phyloP scores from a whole-genome alignment of 2,113 vertebrate genomes.

The Chaetura pelagica region DNA sequence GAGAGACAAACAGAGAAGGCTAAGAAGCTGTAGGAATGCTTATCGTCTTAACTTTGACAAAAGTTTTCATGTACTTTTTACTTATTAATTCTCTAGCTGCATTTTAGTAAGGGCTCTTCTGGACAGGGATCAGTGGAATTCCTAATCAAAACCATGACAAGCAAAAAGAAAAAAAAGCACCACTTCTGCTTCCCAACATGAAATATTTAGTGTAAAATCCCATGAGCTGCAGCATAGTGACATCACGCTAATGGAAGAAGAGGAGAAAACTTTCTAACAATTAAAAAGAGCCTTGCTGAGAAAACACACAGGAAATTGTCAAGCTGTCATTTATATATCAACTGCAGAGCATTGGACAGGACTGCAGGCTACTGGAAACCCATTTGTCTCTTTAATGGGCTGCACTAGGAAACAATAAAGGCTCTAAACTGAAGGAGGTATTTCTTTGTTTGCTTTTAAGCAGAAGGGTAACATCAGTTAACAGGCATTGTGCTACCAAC shows the following conservation, averaged over 20 bases:
- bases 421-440: background rate
- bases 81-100: conserved; percentile 35
- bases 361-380: background rate
- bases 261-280: conserved; percentile 45
- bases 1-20: background rate
- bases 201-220: conserved; percentile 55
- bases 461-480: background rate
- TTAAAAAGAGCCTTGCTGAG: conserved; percentile 51
- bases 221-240: conserved; percentile 16
- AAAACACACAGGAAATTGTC: background rate
- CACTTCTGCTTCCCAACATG: conserved; percentile 16
- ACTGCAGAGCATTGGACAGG: background rate
- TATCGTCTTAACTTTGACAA: conserved; percentile 4
- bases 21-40: conserved; percentile 7
- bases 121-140: conserved; percentile 57
- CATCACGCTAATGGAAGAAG: conserved; percentile 40
- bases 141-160: conserved; percentile 49
- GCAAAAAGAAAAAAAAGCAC: background rate
- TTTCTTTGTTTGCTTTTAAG: conserved; percentile 5
- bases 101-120: conserved; percentile 19
- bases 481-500: background rate
- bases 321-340: conserved; percentile 33
- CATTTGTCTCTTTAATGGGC: conserved; percentile 38
- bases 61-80: conserved; percentile 7
- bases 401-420: conserved; percentile 3